Base-by-base conservation (phyloP, 2,888 invertebrate species). In the Campoletis raptor region DNA sequence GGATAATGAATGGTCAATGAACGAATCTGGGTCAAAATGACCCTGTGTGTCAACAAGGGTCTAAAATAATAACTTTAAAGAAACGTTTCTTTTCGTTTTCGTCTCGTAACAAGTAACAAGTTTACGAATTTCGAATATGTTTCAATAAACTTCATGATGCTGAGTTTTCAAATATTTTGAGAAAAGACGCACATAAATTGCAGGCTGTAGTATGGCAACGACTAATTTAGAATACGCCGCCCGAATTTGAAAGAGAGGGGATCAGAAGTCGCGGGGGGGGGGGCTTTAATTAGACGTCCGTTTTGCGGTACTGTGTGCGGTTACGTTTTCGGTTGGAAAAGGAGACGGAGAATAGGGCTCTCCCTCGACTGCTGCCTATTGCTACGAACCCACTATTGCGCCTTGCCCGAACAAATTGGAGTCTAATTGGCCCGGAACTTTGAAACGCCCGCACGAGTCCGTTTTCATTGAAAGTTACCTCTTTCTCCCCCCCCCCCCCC, bases 341-440 rank as follows among this genome's bases (percentile, higher is more conserved):
- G 86, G 82, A 83, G 72, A 64, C 61, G 70, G 61, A 67, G 80
- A 77, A 80, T 74, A 24, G 73, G 37, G 74, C 42, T 21, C 57
- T 57, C 45, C 30, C 67, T 76, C 87, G 86, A 79, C 83, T 85
- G 85, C 87, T 89, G 87, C 86, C 88, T 77, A 42, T 70, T 54
- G 78, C 52, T 40, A 69, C 70, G 70, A 74, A 76, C 67, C 70
- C 78, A 78, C 72, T 70, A 73, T 84, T 66, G 83, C 80, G 84
- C 74, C 86, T 84, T 86, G 81, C 86, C 89, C 85, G 89, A 90
- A 90, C 90, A 91, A 92, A 92, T 91, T 91, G 89, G 89, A 91
- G 89, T 91, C 91, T 92, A 92, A 92, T 92, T 92, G 92, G 91
- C 90, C 89, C 88, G 87, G 88, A 91, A 92, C 91, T 92, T 91